Evolutionary conservation across 2,888 invertebrate species (phyloP), one percentile per base, ranked within the genome.

Genomic region (Aporophyla nigra): DNA sequence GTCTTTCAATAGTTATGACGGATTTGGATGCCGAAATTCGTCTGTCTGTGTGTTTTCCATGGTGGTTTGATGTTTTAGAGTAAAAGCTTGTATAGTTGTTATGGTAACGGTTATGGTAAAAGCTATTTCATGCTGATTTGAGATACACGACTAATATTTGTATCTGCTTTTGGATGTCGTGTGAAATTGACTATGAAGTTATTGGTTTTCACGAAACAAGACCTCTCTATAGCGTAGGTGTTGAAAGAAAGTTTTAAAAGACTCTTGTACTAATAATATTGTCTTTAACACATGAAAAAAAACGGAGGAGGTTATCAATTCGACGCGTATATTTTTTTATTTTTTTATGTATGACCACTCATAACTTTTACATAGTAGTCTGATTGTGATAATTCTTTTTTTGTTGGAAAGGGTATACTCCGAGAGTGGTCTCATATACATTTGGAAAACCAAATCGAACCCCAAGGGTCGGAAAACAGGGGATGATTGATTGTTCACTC

Each of bases 1-100:
- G 66, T 83, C 77, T 73, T 66, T 76, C 76, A 76, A 74, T 83
- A 76, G 73, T 85, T 83, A 85, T 79, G 78, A 84, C 80, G 33
- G 77, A 59, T 74, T 76, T 51, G 59, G 71, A 51, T 33, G 58
- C 16, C 5, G 53, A 49, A 66, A 53, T 66, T 24, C 65, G 71
- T 27, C 62, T 65, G 24, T 59, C 4, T 66, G 51, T 65, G 33
- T 70, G 66, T 73, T 59, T 63, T 54, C 43, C 27, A 16, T 74
- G 27, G 61, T 62, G n/a, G 65, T 72, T 69, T 63, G 24, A 24
- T 68, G 63, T 63, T 46, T 49, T 59, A 61, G 27, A 40, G 61
- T 65, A 72, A 51, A 71, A 71, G 61, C 74, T 43, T 21, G 66
- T 70, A 43, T 74, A 40, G 43, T 61, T 71, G 71, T 77, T 70